Conservation (phyloP, 2,888 invertebrate species). For the Spisula subtruncata region DNA sequence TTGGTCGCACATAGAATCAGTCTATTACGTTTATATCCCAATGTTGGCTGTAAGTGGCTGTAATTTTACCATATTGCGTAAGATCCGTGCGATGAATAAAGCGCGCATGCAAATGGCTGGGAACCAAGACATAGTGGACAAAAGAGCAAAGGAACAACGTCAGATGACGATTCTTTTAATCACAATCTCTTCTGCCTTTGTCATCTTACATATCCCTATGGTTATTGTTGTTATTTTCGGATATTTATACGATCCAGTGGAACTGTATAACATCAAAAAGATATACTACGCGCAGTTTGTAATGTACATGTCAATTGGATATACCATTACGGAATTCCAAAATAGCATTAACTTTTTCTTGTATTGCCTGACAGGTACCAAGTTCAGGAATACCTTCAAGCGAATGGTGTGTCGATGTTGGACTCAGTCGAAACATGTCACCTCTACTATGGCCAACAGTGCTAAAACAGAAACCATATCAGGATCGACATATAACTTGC, state of each 20-base stretch:
- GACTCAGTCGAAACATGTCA: background rate
- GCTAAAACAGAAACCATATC: background rate
- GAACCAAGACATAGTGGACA: slow-evolving; percentile 36
- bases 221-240: background rate
- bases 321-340: background rate
- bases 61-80: slow-evolving; percentile 32
- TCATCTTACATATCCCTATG: no score
- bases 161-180: slow-evolving; percentile 43
- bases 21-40: slow-evolving; percentile 50
- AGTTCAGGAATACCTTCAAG: background rate
- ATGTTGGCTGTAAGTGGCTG: slow-evolving; percentile 17
- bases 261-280: background rate
- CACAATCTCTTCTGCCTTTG: slow-evolving; percentile 23
- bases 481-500: no score
- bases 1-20: slow-evolving; percentile 39
- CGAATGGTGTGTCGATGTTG: background rate
- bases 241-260: background rate
- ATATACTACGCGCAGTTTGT: background rate
- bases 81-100: slow-evolving; percentile 21
- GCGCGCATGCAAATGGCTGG: background rate
- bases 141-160: slow-evolving; percentile 26
- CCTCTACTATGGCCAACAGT: background rate
- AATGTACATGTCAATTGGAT: background rate
- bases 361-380: no score
- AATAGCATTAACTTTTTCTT: no score